Evolutionary conservation across 2,113 vertebrate species (phyloP).

Genomic region (Solea solea): DNA sequence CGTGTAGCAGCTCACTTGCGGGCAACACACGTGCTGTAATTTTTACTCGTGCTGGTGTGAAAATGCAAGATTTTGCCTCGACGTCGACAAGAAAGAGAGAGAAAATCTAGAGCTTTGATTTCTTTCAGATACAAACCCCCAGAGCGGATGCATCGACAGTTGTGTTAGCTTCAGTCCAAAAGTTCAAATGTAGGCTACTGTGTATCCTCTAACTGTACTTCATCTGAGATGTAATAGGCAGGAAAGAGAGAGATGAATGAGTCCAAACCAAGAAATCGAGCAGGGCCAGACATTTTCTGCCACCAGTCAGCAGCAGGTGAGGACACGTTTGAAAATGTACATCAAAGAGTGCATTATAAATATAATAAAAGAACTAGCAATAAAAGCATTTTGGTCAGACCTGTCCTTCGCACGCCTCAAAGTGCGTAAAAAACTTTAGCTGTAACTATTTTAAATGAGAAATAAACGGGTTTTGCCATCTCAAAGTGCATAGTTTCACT

Average conservation of each 20-base stretch:
- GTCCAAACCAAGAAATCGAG: too few relatives aligned
- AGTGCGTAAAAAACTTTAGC: too few relatives aligned
- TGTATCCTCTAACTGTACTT: constrained; percentile 22
- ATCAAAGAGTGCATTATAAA: too few relatives aligned
- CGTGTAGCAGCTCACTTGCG: not conserved
- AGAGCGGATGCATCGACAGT: constrained; percentile 37
- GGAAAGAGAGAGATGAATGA: not conserved
- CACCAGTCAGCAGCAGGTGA: too few relatives aligned
- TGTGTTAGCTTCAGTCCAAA: constrained; percentile 30
- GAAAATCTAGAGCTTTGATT: constrained; percentile 38
- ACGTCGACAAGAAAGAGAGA: constrained; percentile 14
- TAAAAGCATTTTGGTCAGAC: too few relatives aligned
- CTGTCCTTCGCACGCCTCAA: too few relatives aligned
- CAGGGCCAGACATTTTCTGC: too few relatives aligned
- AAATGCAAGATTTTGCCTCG: constrained; percentile 14
- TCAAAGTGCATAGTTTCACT: too few relatives aligned
- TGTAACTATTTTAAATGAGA: too few relatives aligned
- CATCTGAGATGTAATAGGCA: not conserved
- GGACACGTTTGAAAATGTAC: too few relatives aligned
- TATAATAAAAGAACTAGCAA: too few relatives aligned
- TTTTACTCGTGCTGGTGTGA: constrained; percentile 17
- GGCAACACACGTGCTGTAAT: not conserved
- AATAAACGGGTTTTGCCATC: too few relatives aligned
- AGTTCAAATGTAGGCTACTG: constrained; percentile 10
- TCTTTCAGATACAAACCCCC: constrained; percentile 33